Evolutionary conservation across 2,888 invertebrate species (phyloP).

Genomic region (Amblyjoppa proteus): DNA sequence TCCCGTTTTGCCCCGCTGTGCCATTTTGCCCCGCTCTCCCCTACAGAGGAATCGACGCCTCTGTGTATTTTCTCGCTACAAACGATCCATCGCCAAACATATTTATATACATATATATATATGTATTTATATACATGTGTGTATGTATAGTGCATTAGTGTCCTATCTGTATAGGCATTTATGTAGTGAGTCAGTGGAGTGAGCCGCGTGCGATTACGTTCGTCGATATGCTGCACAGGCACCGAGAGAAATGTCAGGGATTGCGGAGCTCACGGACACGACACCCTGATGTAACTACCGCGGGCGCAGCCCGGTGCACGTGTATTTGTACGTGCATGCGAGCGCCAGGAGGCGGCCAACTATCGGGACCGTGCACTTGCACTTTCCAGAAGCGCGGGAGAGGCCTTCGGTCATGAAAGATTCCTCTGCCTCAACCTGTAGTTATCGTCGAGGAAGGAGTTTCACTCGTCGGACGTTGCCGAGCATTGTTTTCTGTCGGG

Average conservation of each 20-base stretch:
- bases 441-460: neutral
- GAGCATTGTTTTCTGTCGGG: neutral
- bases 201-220: slow-evolving; percentile 39
- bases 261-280: slow-evolving; percentile 47
- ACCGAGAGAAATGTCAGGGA: slow-evolving; percentile 60
- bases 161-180: slow-evolving; percentile 16
- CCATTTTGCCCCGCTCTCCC: too few relatives aligned
- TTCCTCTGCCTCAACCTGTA: neutral
- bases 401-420: slow-evolving; percentile 51
- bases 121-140: too few relatives aligned
- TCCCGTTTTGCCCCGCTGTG: too few relatives aligned
- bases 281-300: slow-evolving; percentile 21
- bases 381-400: slow-evolving; percentile 62
- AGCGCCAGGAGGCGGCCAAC: slow-evolving; percentile 32
- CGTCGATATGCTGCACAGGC: slow-evolving; percentile 35
- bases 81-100: neutral
- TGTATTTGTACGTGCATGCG: neutral
- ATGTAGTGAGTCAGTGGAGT: slow-evolving; percentile 38
- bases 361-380: slow-evolving; percentile 64
- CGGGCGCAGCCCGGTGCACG: neutral
- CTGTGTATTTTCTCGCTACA: too few relatives aligned
- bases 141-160: neutral
- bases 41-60: too few relatives aligned
- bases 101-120: neutral
- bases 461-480: neutral